phyloP scores from a whole-genome alignment of 1,140 invertebrate genomes.

The Sipha flava region DNA sequence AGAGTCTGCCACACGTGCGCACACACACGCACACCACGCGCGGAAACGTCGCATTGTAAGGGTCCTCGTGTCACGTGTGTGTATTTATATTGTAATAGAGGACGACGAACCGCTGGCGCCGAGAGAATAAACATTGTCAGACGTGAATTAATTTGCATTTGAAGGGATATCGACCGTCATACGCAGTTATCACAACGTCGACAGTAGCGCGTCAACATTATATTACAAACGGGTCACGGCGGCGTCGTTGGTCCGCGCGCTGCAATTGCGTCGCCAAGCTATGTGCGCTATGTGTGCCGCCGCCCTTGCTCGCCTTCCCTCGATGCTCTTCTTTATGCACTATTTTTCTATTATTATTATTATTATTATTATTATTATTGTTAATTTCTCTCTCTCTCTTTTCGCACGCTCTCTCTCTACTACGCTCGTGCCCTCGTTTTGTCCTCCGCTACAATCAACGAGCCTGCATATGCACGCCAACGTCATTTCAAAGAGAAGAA shows the following conservation, averaged over 20 bases:
- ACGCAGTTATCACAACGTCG: no score
- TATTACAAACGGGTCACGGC: constrained; percentile 9
- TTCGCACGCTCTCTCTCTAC: no score
- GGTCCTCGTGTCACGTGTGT: background rate
- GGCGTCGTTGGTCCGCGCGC: background rate
- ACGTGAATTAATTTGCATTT: constrained; percentile 24
- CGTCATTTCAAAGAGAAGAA: no score
- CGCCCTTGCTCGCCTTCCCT: no score
- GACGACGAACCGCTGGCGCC: constrained; percentile 6
- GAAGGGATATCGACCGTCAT: background rate
- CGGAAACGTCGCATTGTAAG: background rate
- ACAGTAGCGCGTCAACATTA: no score
- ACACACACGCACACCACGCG: no score
- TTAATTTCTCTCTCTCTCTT: no score
- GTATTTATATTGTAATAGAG: background rate
- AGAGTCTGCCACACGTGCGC: no score
- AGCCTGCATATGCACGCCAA: no score
- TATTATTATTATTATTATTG: no score
- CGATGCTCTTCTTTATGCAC: background rate
- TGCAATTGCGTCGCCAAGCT: background rate
- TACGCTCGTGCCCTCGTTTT: background rate
- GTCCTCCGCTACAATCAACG: background rate
- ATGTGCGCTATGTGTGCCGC: background rate
- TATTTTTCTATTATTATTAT: no score
- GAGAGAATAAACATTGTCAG: background rate